Evolutionary conservation across 2,888 invertebrate genomes (phyloP).

Genomic region (Timema podura): DNA sequence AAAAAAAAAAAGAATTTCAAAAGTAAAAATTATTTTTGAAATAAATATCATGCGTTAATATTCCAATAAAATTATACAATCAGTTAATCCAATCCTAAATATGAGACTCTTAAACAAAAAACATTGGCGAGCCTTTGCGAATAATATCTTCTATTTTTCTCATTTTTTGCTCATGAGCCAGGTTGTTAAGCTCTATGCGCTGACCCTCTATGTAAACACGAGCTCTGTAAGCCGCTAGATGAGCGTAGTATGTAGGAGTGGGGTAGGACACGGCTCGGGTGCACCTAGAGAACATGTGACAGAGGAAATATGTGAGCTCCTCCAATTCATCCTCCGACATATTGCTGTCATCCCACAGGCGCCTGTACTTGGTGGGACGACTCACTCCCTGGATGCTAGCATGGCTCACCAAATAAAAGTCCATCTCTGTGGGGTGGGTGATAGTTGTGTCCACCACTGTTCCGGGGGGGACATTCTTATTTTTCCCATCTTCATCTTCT

Average conservation of each 20-base stretch:
- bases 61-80: no score
- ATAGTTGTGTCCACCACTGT: slow-evolving; percentile 83
- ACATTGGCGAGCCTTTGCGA: slow-evolving; percentile 32
- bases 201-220: slow-evolving; percentile 46
- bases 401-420: slow-evolving; percentile 80
- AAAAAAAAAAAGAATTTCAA: no score
- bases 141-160: slow-evolving; percentile 27
- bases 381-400: slow-evolving; percentile 66
- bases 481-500: slow-evolving; percentile 57
- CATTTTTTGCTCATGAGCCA: slow-evolving; percentile 26
- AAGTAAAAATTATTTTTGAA: no score
- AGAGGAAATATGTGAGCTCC: slow-evolving; percentile 73
- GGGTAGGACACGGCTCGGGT: slow-evolving; percentile 80
- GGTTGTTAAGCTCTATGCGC: slow-evolving; percentile 26
- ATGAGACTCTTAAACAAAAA: slow-evolving; percentile 33
- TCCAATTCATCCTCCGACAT: slow-evolving; percentile 72
- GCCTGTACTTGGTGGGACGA: slow-evolving; percentile 80
- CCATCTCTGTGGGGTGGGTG: slow-evolving; percentile 79
- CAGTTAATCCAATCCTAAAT: no score
- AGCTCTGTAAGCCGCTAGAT: slow-evolving; percentile 75
- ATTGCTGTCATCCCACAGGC: slow-evolving; percentile 72
- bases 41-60: no score
- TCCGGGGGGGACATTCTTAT: slow-evolving; percentile 76
- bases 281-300: slow-evolving; percentile 82
- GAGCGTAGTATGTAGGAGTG: slow-evolving; percentile 83